Percentiles rank a stretch among this genome's conserved stretches.
Evolutionary conservation across 2,888 invertebrate genomes (phyloP).

Genomic region (Hypomecis punctinalis): DNA sequence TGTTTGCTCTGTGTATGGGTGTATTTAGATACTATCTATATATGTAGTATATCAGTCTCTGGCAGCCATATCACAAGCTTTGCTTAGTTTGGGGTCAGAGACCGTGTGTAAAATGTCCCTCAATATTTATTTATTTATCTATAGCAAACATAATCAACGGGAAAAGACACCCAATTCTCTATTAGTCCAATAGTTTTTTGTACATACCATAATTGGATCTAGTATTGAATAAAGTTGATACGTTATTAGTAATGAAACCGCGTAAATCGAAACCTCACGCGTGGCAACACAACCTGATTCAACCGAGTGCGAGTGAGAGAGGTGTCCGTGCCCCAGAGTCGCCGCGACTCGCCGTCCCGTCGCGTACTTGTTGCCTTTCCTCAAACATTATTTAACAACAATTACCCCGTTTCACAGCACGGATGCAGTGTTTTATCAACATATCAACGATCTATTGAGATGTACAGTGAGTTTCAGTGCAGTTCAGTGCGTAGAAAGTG

Average conservation of each 20-base stretch:
- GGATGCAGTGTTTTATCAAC: slow-evolving; percentile 61
- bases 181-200: no score
- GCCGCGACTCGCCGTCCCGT: slow-evolving; percentile 50
- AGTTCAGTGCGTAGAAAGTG: slow-evolving; percentile 58
- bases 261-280: slow-evolving; percentile 9
- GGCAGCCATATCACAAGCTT: no score
- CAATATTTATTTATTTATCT: no score
- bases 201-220: no score
- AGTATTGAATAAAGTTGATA: no score
- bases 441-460: slow-evolving; percentile 44
- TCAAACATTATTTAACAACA: slow-evolving; percentile 71
- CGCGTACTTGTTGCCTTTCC: slow-evolving; percentile 56
- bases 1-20: no score
- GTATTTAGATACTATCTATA: no score
- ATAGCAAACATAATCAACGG: no score
- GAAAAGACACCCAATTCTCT: no score
- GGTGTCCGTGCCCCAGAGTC: slow-evolving; percentile 65
- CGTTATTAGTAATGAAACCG: not conserved
- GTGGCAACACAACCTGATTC: slow-evolving; percentile 61
- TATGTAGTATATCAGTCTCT: no score
- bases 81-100: no score
- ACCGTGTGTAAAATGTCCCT: no score
- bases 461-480: slow-evolving; percentile 47
- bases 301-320: slow-evolving; percentile 71
- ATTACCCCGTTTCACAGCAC: slow-evolving; percentile 60